phyloP scores from a whole-genome alignment of 1,140 invertebrate genomes.

The Myzus persicae region DNA sequence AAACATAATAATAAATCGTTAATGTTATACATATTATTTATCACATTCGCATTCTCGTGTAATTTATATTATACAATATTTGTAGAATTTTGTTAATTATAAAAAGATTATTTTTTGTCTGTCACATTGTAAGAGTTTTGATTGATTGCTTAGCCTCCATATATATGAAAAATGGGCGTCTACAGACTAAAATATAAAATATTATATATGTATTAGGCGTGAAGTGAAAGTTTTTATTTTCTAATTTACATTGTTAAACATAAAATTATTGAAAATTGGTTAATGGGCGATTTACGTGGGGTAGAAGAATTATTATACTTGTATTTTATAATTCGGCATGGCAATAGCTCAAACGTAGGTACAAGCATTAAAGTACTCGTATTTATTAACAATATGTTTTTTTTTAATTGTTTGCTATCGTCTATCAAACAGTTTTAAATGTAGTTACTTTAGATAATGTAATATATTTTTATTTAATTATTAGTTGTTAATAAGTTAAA shows the following conservation, averaged over 20 bases:
- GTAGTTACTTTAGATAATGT: background rate
- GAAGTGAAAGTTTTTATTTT: slow-evolving; percentile 56
- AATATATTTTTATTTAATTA: background rate
- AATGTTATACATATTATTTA: background rate
- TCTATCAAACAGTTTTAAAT: too few species aligned
- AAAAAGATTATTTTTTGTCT: slow-evolving; percentile 42
- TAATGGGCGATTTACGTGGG: background rate
- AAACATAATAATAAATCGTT: background rate
- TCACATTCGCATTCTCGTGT: background rate
- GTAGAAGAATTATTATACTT: background rate
- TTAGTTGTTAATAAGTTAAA: background rate
- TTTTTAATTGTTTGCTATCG: too few species aligned
- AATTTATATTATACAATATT: slow-evolving; percentile 2
- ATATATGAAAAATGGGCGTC: slow-evolving; percentile 12
- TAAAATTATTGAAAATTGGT: slow-evolving; percentile 35
- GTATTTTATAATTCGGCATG: background rate
- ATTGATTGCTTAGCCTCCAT: slow-evolving; percentile 43
- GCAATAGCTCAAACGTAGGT: background rate
- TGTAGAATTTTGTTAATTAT: slow-evolving; percentile 43
- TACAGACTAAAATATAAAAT: background rate
- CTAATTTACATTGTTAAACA: slow-evolving; percentile 50
- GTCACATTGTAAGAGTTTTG: slow-evolving; percentile 49
- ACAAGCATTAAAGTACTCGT: too few species aligned
- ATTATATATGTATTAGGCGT: slow-evolving; percentile 35
- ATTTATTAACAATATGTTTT: background rate